Percentiles rank a stretch among this genome's conserved stretches.
phyloP scores from a whole-genome alignment of 2,113 vertebrate genomes.

The Tragulus kanchil region DNA sequence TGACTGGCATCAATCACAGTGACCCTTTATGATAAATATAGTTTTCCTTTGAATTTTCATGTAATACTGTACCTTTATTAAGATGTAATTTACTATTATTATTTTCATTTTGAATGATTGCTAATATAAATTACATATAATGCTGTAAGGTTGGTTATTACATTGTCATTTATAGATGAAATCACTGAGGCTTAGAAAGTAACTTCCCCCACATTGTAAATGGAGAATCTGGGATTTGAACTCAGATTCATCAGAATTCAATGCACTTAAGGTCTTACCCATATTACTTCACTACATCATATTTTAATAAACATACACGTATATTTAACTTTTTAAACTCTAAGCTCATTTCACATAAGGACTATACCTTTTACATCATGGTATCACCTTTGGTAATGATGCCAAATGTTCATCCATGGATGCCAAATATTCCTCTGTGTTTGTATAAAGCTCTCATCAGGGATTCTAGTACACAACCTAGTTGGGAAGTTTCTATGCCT shows the following conservation, averaged over 20 bases:
- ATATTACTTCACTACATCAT: not conserved
- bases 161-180: not conserved
- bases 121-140: not conserved
- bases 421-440: not conserved
- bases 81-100: not conserved
- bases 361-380: not conserved
- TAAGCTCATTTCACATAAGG: not conserved
- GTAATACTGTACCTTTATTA: not conserved
- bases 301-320: not conserved
- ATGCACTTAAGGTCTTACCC: not conserved
- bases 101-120: not conserved
- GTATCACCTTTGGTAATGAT: not conserved
- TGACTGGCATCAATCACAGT: not conserved
- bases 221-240: not conserved
- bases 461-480: not conserved
- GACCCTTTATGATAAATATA: not conserved
- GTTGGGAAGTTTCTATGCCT: not conserved
- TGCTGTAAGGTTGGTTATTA: not conserved
- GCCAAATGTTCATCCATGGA: not conserved
- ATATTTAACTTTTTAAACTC: not conserved
- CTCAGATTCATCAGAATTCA: not conserved
- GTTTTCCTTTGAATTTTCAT: slow-evolving; percentile 11
- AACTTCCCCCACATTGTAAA: not conserved
- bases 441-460: not conserved
- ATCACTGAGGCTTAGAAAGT: not conserved